Evolutionary conservation across 2,888 invertebrate species (phyloP).

Genomic region (Parnassius smintheus): DNA sequence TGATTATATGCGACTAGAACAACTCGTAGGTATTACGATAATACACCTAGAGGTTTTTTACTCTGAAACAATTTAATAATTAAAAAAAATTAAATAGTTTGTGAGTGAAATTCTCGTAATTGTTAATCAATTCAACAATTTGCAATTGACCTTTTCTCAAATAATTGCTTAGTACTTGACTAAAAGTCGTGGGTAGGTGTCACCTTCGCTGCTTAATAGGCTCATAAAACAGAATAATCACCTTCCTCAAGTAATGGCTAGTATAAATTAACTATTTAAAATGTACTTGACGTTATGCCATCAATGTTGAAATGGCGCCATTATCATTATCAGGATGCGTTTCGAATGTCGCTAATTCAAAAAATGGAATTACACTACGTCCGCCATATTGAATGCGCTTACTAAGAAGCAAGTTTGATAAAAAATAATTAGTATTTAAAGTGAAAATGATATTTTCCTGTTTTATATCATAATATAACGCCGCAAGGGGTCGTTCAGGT

Average conservation of each 20-base stretch:
- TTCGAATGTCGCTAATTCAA: constrained; percentile 12
- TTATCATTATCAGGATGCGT: constrained; percentile 19
- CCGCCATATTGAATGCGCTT: constrained; percentile 17
- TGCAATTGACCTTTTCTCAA: constrained; percentile 6
- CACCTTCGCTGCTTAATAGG: constrained; percentile 21
- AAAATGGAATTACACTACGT: constrained; percentile 9
- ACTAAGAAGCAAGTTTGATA: constrained; percentile 21
- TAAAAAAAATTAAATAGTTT: neutral
- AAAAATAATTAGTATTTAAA: constrained; percentile 34
- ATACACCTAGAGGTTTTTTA: no score
- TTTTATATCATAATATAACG: no score
- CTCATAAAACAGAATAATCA: constrained; percentile 19
- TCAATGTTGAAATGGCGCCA: constrained; percentile 17
- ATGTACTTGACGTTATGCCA: constrained; percentile 10
- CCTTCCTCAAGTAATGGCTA: constrained; percentile 14
- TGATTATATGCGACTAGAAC: no score
- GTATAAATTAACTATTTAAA: constrained; percentile 18
- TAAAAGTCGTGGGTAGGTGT: constrained; percentile 9
- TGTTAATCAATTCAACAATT: constrained; percentile 1
- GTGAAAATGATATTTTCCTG: constrained; percentile 28
- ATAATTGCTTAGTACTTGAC: neutral
- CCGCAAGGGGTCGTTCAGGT: constrained; percentile 30
- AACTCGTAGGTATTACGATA: no score
- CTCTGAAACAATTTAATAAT: no score
- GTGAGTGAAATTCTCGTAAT: constrained; percentile 1